Evolutionary conservation across 64 coral and sea anemone genomes (phyloP).

Genomic region (Trachythela sp.): DNA sequence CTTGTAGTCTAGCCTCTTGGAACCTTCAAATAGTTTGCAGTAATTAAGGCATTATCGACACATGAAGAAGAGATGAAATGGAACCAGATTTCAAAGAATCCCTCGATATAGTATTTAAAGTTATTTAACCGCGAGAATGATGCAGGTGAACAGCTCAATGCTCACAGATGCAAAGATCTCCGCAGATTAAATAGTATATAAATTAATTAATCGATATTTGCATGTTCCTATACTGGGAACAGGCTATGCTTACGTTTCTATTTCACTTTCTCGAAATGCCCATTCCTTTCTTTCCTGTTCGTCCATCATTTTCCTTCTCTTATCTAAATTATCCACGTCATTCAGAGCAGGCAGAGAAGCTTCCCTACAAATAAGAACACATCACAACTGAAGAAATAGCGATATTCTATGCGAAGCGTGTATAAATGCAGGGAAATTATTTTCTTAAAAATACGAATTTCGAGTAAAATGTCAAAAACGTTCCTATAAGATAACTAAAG

Average conservation of each 20-base stretch:
- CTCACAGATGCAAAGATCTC: no score
- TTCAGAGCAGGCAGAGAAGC: constrained; percentile 78
- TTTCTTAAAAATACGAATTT: no score
- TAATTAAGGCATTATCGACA: neutral
- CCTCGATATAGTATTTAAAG: no score
- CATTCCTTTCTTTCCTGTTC: constrained; percentile 96
- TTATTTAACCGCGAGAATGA: no score
- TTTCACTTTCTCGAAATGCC: constrained; percentile 92
- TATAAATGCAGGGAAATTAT: no score
- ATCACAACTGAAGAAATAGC: no score
- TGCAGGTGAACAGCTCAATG: no score
- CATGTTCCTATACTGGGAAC: neutral
- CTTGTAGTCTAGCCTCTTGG: constrained; percentile 86
- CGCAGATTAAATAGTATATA: no score
- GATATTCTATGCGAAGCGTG: no score
- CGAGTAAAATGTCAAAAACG: no score
- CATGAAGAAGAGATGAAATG: neutral
- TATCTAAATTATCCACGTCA: constrained; percentile 87
- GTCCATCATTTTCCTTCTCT: constrained; percentile 97
- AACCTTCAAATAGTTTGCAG: constrained; percentile 39
- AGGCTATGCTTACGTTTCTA: constrained; percentile 71
- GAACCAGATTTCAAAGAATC: neutral
- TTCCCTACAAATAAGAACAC: constrained; percentile 54
- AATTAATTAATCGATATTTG: no score
- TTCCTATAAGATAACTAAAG: no score